Percentiles rank a stretch among this genome's conserved stretches.
These are phyloP conservation scores for Hydraecia micacea DNA, from an alignment of 2,888 invertebrate genomes.

Conservation along the genomic window DNA sequence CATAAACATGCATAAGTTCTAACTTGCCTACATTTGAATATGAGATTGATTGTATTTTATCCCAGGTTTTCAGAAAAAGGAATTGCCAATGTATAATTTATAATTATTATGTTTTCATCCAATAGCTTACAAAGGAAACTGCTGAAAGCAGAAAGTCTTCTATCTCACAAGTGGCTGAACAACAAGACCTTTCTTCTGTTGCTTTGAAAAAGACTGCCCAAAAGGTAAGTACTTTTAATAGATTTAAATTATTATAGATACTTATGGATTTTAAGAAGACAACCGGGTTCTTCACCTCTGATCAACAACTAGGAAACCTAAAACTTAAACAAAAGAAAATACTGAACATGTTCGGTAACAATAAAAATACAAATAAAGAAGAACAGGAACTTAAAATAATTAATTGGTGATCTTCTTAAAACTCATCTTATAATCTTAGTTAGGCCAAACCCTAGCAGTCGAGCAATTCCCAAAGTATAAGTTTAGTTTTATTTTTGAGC, in stretches of 20 bases:
- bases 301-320: not conserved
- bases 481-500: slow-evolving; percentile 30
- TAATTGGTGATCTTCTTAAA: slow-evolving; percentile 25
- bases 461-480: slow-evolving; percentile 42
- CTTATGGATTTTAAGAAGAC: slow-evolving; percentile 25
- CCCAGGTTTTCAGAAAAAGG: not conserved
- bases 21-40: not conserved
- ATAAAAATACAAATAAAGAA: not conserved
- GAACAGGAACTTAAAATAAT: not conserved
- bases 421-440: slow-evolving; percentile 25
- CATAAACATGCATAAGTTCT: not conserved
- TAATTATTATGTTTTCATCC: slow-evolving; percentile 21
- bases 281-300: not conserved
- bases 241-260: not conserved
- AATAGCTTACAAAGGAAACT: slow-evolving; percentile 85
- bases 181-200: slow-evolving; percentile 77
- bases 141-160: slow-evolving; percentile 89
- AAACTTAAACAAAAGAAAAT: not conserved
- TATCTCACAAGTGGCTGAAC: slow-evolving; percentile 82
- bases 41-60: not conserved
- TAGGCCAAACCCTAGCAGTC: slow-evolving; percentile 53
- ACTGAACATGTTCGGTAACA: not conserved
- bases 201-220: slow-evolving; percentile 83
- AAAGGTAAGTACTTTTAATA: slow-evolving; percentile 75
- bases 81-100: not conserved